These are phyloP conservation scores for Melanotaenia boesemani DNA, from an alignment of 2,797 vertebrate genomes.

Conservation along the genomic window DNA sequence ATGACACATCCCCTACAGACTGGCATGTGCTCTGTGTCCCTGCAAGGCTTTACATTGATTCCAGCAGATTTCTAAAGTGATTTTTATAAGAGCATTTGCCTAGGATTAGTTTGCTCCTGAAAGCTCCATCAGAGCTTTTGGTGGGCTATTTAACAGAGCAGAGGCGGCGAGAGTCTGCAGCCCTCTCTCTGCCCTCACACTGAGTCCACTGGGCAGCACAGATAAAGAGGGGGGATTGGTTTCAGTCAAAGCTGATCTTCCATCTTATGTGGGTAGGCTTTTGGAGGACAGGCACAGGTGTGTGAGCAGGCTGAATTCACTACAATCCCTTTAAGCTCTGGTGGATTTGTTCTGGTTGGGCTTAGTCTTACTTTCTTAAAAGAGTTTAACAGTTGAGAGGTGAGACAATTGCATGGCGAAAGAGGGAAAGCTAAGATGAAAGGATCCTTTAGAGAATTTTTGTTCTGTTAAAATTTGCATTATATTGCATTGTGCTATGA, in stretches of 20 bases:
- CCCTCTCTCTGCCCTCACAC: constrained; percentile 38
- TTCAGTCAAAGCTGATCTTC: constrained; percentile 77
- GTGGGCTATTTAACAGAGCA: constrained; percentile 77
- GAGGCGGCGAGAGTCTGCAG: constrained; percentile 59
- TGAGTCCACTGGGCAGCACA: constrained; percentile 56
- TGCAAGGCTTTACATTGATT: constrained; percentile 79
- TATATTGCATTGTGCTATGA: constrained; percentile 1
- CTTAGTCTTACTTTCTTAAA: constrained; percentile 68
- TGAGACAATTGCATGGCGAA: constrained; percentile 30
- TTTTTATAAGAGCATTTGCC: constrained; percentile 85
- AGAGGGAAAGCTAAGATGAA: constrained; percentile 37
- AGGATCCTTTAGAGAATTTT: constrained; percentile 17
- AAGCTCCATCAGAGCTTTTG: constrained; percentile 80
- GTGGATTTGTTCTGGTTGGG: constrained; percentile 72
- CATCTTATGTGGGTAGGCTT: constrained; percentile 65
- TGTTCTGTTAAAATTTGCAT: constrained; percentile 14
- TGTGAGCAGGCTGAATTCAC: constrained; percentile 62
- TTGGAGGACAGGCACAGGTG: constrained; percentile 70
- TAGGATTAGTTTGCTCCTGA: constrained; percentile 82
- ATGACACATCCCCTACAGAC: constrained; percentile 61
- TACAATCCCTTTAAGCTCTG: constrained; percentile 72
- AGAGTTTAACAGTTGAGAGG: constrained; percentile 51
- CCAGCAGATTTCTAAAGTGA: constrained; percentile 83
- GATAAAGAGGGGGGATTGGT: constrained; percentile 77
- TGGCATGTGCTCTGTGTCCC: constrained; percentile 63